These are phyloP conservation scores for Formicarius rufipectus DNA, from an alignment of 2,113 vertebrate species.

Conservation along the genomic window DNA sequence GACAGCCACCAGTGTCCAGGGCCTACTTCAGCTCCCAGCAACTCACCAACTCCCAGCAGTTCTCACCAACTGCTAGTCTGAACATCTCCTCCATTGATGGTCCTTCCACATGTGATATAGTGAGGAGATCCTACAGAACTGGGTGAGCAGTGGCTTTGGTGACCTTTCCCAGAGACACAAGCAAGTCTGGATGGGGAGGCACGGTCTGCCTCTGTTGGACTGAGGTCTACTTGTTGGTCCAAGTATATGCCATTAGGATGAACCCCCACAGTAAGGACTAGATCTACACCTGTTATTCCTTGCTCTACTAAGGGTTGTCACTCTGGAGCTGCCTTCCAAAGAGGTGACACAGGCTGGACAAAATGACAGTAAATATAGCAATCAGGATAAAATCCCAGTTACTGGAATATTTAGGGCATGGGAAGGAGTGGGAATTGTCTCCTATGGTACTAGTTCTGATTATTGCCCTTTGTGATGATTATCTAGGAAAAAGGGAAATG, in stretches of 20 bases:
- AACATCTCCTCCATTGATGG: neutral
- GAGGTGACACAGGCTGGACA: neutral
- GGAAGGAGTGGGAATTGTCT: neutral
- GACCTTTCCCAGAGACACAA: neutral
- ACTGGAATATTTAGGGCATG: neutral
- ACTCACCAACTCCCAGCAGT: too few species aligned
- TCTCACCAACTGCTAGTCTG: neutral
- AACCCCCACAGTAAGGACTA: neutral
- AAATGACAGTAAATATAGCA: neutral
- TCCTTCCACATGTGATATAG: accelerated
- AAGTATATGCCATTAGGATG: neutral
- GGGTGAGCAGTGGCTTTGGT: neutral
- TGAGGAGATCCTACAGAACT: neutral
- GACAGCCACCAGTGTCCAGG: neutral
- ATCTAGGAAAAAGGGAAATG: neutral
- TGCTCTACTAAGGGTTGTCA: neutral
- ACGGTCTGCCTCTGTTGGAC: neutral
- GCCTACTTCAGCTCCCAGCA: neutral
- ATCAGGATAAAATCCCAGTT: neutral
- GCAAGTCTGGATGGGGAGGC: neutral
- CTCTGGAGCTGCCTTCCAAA: neutral
- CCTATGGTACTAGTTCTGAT: neutral
- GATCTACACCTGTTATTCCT: neutral
- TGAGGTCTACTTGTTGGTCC: neutral
- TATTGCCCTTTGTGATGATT: neutral